Percentiles rank a stretch among this genome's conserved stretches.
Conservation (phyloP, 2,113 vertebrate species). For the Marmota monax region DNA sequence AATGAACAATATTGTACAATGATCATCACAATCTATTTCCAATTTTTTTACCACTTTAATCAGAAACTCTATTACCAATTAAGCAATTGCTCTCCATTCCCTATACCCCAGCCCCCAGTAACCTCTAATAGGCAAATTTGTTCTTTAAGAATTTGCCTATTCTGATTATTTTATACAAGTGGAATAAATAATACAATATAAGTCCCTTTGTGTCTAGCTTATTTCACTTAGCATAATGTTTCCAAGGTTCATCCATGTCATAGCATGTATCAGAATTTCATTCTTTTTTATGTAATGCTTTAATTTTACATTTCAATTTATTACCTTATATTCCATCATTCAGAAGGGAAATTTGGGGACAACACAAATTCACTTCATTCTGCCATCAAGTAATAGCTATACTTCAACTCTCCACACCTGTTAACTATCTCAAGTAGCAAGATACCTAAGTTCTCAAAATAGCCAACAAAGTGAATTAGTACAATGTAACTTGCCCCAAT, state of each 20-base stretch:
- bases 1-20: neutral
- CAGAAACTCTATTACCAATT: neutral
- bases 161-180: neutral
- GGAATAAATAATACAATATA: neutral
- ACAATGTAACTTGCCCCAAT: neutral
- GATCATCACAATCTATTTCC: neutral
- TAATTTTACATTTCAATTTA: constrained; percentile 51
- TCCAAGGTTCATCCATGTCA: no score
- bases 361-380: constrained; percentile 15
- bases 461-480: neutral
- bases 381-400: neutral
- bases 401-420: neutral
- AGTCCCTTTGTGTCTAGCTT: neutral
- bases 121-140: no score
- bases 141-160: neutral
- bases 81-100: neutral
- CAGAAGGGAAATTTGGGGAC: neutral
- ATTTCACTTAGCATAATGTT: no score
- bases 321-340: neutral
- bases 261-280: neutral
- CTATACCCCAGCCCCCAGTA: neutral
- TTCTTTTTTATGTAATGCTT: neutral
- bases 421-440: constrained; percentile 17
- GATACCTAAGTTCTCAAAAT: neutral
- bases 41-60: neutral